These are phyloP conservation scores for Epinephelus coioides DNA, from an alignment of 2,797 vertebrate genomes.

Conservation along the genomic window DNA sequence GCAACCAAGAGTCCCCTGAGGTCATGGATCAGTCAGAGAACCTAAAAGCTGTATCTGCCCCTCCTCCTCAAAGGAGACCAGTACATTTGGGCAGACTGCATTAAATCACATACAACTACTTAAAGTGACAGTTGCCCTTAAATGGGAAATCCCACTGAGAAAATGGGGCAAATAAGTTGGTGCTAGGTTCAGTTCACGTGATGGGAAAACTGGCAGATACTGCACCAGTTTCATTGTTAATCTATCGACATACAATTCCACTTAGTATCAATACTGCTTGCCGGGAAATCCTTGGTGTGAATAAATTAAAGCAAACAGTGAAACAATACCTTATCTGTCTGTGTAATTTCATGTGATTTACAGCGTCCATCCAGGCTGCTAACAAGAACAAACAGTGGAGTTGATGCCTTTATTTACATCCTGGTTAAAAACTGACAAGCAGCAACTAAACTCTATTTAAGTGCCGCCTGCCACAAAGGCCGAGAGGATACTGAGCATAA, in stretches of 20 bases:
- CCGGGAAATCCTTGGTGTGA: not conserved
- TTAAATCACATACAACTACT: not conserved
- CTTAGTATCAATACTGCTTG: not conserved
- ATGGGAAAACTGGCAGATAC: not conserved
- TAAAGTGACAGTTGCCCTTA: not conserved
- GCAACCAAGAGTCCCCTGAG: not conserved
- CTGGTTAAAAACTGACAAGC: constrained; percentile 9
- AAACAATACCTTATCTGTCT: constrained; percentile 10
- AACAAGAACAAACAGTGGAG: constrained; percentile 7
- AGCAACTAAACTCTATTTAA: not conserved
- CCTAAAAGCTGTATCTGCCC: not conserved
- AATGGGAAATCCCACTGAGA: not conserved
- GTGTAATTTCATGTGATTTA: not conserved
- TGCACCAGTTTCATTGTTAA: not conserved
- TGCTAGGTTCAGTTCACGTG: not conserved
- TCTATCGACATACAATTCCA: not conserved
- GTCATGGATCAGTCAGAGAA: not conserved
- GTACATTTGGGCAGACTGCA: not conserved
- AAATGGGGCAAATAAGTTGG: not conserved
- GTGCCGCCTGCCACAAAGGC: not conserved
- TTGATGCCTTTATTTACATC: constrained; percentile 6
- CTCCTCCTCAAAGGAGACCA: not conserved
- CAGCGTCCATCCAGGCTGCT: not conserved
- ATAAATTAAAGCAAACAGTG: constrained; percentile 14
- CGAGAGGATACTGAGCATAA: not conserved